These are phyloP conservation scores for Troides helena DNA, from an alignment of 2,888 invertebrate species.

Conservation along the genomic window DNA sequence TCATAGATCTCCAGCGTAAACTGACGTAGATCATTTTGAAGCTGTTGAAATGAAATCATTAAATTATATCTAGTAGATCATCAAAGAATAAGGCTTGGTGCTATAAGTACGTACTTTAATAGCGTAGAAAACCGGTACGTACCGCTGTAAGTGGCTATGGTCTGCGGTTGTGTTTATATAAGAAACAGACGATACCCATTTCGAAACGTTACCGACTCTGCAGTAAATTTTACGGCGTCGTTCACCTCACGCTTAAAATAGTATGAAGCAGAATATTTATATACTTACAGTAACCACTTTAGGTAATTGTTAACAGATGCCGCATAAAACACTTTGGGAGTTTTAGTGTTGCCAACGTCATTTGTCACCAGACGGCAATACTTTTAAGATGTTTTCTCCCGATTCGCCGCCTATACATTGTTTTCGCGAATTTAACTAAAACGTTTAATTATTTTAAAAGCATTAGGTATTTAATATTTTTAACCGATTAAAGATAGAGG, in stretches of 20 bases:
- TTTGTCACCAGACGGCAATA: neutral
- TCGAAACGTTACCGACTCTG: constrained; percentile 7
- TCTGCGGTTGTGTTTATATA: neutral
- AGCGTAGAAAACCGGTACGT: neutral
- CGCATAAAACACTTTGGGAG: constrained; percentile 8
- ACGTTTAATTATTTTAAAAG: neutral
- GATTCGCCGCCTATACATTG: neutral
- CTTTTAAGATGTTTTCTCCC: neutral
- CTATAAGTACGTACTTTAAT: neutral
- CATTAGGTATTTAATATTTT: too few species aligned
- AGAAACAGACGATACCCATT: constrained; percentile 14
- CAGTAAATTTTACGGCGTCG: constrained; percentile 13
- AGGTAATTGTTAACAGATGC: constrained; percentile 18
- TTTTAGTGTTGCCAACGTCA: constrained; percentile 4
- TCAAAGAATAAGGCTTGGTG: too few species aligned
- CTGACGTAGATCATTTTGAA: too few species aligned
- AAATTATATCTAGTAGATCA: too few species aligned
- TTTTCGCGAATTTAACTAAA: neutral
- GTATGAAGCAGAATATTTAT: constrained; percentile 7
- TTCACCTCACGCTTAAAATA: constrained; percentile 17
- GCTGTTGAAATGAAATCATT: too few species aligned
- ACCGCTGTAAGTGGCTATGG: neutral
- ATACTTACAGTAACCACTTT: constrained; percentile 8
- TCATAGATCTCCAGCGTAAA: too few species aligned
- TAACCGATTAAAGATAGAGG: too few species aligned